Evolutionary conservation across 2,888 invertebrate species (phyloP).

Genomic region (Rotaria socialis): DNA sequence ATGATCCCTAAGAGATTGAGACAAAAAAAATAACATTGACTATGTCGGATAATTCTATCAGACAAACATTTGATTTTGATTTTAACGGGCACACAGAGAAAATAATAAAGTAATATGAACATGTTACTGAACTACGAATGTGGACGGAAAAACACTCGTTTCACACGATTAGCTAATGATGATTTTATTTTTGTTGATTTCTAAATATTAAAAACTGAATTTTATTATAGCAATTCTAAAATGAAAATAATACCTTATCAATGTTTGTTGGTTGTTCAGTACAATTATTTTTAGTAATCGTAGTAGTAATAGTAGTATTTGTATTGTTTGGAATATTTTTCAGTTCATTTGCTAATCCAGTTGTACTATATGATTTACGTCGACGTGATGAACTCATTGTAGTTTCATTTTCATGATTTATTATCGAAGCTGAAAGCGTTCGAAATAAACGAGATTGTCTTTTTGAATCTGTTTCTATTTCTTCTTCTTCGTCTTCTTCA

Average conservation of each 20-base stretch:
- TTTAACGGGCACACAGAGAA: not conserved
- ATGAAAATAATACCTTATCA: not conserved
- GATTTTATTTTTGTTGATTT: not conserved
- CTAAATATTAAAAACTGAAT: not conserved
- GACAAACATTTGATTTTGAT: not conserved
- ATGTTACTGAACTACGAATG: not conserved
- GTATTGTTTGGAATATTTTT: not conserved
- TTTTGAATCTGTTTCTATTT: not conserved
- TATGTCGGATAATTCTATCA: conserved; percentile 1
- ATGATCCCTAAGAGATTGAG: not conserved
- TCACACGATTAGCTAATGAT: conserved; percentile 30
- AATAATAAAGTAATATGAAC: not conserved
- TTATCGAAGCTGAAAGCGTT: conserved; percentile 36
- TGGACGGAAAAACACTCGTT: conserved; percentile 24
- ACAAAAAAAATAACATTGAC: not conserved
- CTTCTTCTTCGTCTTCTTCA: not conserved
- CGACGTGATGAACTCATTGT: not conserved
- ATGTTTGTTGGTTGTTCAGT: not conserved
- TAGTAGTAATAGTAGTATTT: no score
- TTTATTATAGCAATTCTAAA: not conserved
- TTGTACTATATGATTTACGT: conserved; percentile 27
- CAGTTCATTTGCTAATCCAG: conserved; percentile 3
- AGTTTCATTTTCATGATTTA: not conserved
- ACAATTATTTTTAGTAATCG: no score
- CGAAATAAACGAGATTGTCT: conserved; percentile 13